phyloP scores from a whole-genome alignment of 1,140 invertebrate species.

The Conus ventricosus region DNA sequence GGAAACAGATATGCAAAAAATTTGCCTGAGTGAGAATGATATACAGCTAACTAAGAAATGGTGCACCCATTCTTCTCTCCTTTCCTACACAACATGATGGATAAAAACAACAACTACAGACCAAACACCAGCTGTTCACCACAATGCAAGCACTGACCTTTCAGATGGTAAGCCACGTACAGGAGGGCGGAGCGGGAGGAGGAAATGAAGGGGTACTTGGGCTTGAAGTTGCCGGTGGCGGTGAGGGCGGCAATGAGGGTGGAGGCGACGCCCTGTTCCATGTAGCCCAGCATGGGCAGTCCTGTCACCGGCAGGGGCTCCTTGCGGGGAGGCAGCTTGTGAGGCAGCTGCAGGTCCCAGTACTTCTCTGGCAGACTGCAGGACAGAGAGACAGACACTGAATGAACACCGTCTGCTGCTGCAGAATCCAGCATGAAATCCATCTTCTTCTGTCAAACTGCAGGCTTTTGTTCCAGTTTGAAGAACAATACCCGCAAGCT shows the following conservation, averaged over 20 bases:
- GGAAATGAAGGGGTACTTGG: constrained; percentile 75
- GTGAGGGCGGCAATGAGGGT: constrained; percentile 72
- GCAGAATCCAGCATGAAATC: no score
- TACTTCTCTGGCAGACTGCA: constrained; percentile 72
- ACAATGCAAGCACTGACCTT: constrained; percentile 60
- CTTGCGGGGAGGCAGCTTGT: constrained; percentile 74
- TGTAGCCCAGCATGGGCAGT: constrained; percentile 74
- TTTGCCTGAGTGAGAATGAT: no score
- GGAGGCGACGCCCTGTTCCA: constrained; percentile 73
- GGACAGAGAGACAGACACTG: background rate
- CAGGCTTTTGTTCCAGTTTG: no score
- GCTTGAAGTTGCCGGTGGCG: constrained; percentile 73
- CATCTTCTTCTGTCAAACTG: no score
- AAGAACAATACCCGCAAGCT: no score
- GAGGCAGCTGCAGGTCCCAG: constrained; percentile 69
- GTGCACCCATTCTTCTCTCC: no score
- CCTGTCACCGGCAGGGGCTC: constrained; percentile 61
- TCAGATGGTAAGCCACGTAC: constrained; percentile 74
- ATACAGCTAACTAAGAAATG: no score
- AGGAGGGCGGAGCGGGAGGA: constrained; percentile 71
- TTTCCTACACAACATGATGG: no score
- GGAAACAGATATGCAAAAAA: no score
- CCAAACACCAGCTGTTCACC: no score
- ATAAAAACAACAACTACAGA: no score
- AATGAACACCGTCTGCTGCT: background rate